phyloP scores from a whole-genome alignment of 2,888 invertebrate genomes.

The Clivina fossor region DNA sequence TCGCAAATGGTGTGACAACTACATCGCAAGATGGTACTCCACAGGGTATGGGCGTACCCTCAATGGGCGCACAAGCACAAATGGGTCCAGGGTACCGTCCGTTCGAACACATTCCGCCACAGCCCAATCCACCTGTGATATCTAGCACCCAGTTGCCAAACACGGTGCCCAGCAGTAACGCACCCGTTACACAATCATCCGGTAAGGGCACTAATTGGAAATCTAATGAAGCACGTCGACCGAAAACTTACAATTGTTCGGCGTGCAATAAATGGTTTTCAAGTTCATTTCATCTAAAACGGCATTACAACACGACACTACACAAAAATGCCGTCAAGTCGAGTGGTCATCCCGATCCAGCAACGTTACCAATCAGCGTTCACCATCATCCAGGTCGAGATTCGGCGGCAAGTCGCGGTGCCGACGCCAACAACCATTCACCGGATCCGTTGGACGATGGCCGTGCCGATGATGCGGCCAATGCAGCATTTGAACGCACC shows the following conservation, averaged over 20 bases:
- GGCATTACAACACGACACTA: constrained; percentile 88
- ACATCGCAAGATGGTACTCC: constrained; percentile 60
- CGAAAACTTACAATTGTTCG: constrained; percentile 89
- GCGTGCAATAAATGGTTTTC: constrained; percentile 96
- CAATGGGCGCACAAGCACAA: no score
- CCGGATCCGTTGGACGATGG: constrained; percentile 49
- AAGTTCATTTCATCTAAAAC: constrained; percentile 86
- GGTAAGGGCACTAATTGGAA: constrained; percentile 79
- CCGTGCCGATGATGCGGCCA: constrained; percentile 29
- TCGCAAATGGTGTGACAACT: constrained; percentile 55
- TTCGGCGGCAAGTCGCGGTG: constrained; percentile 53
- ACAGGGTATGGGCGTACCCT: constrained; percentile 44
- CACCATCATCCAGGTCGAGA: constrained; percentile 84
- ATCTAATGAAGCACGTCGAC: constrained; percentile 85
- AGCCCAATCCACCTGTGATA: constrained; percentile 58
- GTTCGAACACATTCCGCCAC: constrained; percentile 62
- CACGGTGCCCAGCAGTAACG: constrained; percentile 56
- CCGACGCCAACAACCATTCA: constrained; percentile 56
- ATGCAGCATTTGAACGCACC: constrained; percentile 57
- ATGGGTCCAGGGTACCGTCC: constrained; percentile 57
- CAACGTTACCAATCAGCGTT: constrained; percentile 76
- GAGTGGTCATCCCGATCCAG: constrained; percentile 85
- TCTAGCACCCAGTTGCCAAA: constrained; percentile 67
- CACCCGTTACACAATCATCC: constrained; percentile 53
- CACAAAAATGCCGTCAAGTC: constrained; percentile 90